A percentile compares a stretch with the other conserved stretches of the same genome.
phyloP scores from a whole-genome alignment of 2,113 vertebrate genomes.

The Budorcas taxicolor region DNA sequence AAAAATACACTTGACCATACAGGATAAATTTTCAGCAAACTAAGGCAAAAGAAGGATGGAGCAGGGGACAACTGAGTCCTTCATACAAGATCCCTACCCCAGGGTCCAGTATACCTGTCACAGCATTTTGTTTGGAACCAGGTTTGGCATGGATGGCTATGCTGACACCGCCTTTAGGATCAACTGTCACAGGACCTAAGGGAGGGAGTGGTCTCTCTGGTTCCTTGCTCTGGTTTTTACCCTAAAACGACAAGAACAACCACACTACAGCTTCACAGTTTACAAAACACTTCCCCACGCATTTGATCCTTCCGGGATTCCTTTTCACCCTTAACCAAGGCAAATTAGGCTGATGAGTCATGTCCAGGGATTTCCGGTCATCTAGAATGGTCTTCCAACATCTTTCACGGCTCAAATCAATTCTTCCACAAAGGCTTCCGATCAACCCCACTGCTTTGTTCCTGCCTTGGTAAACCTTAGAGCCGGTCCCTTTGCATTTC shows the following conservation, averaged over 20 bases:
- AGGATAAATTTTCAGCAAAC: not conserved
- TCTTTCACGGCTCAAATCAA: not conserved
- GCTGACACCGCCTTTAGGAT: slow-evolving; percentile 80
- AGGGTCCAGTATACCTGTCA: slow-evolving; percentile 79
- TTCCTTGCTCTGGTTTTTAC: slow-evolving; percentile 61
- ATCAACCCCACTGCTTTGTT: not conserved
- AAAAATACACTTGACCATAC: not conserved
- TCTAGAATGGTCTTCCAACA: not conserved
- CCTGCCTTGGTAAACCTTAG: not conserved
- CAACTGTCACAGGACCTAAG: slow-evolving; percentile 78
- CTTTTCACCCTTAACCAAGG: not conserved
- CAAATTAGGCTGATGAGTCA: not conserved
- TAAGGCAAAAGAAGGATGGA: not conserved
- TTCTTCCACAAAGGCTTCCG: not conserved
- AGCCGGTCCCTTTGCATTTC: not conserved
- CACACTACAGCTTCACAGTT: not conserved
- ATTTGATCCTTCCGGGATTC: not conserved
- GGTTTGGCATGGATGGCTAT: slow-evolving; percentile 89
- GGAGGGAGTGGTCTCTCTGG: not conserved
- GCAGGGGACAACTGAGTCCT: not conserved
- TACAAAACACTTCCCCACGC: not conserved
- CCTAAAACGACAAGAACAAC: slow-evolving; percentile 60
- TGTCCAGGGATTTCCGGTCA: not conserved
- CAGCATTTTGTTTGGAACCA: slow-evolving; percentile 83
- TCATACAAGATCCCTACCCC: not conserved